Conservation (phyloP, 2,888 invertebrate genomes). For the Drosophila incognita region DNA sequence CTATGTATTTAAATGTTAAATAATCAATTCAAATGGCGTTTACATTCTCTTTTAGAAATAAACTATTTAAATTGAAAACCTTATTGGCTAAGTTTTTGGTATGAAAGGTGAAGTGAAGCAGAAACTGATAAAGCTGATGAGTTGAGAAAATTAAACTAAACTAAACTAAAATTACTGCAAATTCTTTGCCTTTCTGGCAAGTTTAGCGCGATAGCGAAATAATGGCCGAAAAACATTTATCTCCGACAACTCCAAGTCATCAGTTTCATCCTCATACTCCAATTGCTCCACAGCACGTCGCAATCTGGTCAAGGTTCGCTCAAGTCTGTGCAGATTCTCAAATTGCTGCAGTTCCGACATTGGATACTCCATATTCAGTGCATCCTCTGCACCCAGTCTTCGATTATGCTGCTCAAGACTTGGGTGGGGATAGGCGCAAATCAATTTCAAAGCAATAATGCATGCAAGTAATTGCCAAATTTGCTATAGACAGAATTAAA, state of each 20-base stretch:
- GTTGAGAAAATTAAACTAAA: conserved; percentile 3
- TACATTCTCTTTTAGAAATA: conserved; percentile 1
- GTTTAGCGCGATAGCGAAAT: conserved; percentile 82
- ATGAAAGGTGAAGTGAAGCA: conserved; percentile 39
- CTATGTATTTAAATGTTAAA: conserved; percentile 68
- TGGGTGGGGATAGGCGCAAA: conserved; percentile 37
- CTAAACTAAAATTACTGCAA: conserved; percentile 47
- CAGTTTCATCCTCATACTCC: conserved; percentile 64
- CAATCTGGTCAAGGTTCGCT: conserved; percentile 47
- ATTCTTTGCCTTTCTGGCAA: conserved; percentile 68
- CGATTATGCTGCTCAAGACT: conserved; percentile 16
- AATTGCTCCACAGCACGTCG: conserved; percentile 59
- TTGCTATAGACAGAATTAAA: conserved; percentile 23
- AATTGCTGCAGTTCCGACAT: conserved; percentile 16
- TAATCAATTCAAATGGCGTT: conserved; percentile 35
- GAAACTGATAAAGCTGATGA: conserved; percentile 15
- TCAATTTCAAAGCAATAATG: conserved; percentile 27
- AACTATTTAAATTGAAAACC: conserved; percentile 4
- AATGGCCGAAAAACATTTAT: conserved; percentile 83
- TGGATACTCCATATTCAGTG: conserved; percentile 6
- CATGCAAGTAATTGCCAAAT: conserved; percentile 42
- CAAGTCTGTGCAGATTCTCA: conserved; percentile 45
- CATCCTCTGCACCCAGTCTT: conserved; percentile 34
- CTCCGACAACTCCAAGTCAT: conserved; percentile 83
- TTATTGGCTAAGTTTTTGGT: conserved; percentile 49